These are phyloP conservation scores for Polydrusus pterygomalis DNA, from an alignment of 2,888 invertebrate species.

Conservation along the genomic window DNA sequence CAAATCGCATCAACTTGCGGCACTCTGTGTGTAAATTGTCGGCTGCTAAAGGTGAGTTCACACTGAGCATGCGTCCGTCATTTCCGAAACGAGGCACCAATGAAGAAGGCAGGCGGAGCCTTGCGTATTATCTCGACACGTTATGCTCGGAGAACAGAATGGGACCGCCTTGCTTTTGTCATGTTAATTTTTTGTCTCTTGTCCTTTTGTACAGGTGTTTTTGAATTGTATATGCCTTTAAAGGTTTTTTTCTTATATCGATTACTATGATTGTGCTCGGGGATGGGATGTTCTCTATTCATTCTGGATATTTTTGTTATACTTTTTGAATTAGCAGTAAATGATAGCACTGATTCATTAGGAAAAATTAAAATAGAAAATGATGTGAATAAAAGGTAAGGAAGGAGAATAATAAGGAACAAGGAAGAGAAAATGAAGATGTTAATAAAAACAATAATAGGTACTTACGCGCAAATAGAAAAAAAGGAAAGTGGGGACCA, in stretches of 20 bases:
- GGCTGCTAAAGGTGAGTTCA: constrained; percentile 58
- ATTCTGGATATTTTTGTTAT: constrained; percentile 39
- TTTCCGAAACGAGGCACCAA: constrained; percentile 64
- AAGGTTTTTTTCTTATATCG: constrained; percentile 61
- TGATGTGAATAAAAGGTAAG: background rate
- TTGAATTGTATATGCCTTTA: constrained; percentile 67
- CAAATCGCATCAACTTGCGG: constrained; percentile 68
- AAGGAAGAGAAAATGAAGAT: background rate
- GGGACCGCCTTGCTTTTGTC: constrained; percentile 70
- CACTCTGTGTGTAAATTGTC: constrained; percentile 66
- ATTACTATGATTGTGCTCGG: constrained; percentile 45
- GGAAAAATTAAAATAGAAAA: background rate
- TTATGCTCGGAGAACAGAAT: constrained; percentile 68
- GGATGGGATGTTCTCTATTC: constrained; percentile 34
- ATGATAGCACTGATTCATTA: constrained; percentile 40
- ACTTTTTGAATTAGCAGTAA: constrained; percentile 45
- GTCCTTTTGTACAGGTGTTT: constrained; percentile 72
- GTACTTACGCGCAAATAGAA: background rate
- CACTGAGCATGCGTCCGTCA: constrained; percentile 66
- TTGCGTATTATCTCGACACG: constrained; percentile 68
- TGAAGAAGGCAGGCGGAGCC: constrained; percentile 66
- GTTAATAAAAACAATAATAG: too few relatives aligned
- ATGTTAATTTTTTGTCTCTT: constrained; percentile 73
- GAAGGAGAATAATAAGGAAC: too few relatives aligned
- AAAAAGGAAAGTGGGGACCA: too few relatives aligned